Evolutionary conservation across 2,113 vertebrate species (phyloP), one percentile per base, ranked within the genome.

Genomic region (Proterorhinus semilunaris): DNA sequence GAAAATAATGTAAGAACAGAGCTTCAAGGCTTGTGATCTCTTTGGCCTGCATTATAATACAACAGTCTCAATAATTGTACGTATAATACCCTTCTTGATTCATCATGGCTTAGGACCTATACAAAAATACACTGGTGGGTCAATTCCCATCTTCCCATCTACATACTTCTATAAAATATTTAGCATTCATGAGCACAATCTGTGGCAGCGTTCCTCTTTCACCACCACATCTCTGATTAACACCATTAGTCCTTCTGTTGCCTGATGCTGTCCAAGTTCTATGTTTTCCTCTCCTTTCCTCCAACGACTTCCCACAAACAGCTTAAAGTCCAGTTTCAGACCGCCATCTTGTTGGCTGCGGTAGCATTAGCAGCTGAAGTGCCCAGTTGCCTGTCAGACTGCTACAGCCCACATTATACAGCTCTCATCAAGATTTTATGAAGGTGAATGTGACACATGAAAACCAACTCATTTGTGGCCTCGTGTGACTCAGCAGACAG

Each of bases 231-330:
- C 83, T 82, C 82, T 81, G 86, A 86, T 88, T 81, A 83, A 83
- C 78, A 81, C 83, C 83, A 86, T 88, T 85, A 86, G 83, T 80
- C 89, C 89, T 86, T 88, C 86, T 90, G 89, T 80, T 85, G 82
- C 77, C 72, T 76, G 68, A 67, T 67, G 66, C 75, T 61, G 72
- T 88, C 86, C 87, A 87, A 88, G 79, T 81, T 87, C 76, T 68
- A 9, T 83, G 79, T 81, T 86, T 82, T 84, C 27, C 55, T 42
- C 55, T 58, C 27, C 83, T 76, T 68, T 59, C 77, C 75, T 64
- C 75, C 79, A 84, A 83, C 82, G 75, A 83, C 80, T 80, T 84
- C 78, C 67, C 55, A 84, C 69, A 74, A 80, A 76, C 77, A 85
- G 81, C 75, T 83, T 76, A 72, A 82, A 80, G 85, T 87, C 83